Evolutionary conservation across 35 echinoderm and acorn worm species (phyloP), one percentile per base, ranked within the genome.

Genomic region (Chiridota heheva): DNA sequence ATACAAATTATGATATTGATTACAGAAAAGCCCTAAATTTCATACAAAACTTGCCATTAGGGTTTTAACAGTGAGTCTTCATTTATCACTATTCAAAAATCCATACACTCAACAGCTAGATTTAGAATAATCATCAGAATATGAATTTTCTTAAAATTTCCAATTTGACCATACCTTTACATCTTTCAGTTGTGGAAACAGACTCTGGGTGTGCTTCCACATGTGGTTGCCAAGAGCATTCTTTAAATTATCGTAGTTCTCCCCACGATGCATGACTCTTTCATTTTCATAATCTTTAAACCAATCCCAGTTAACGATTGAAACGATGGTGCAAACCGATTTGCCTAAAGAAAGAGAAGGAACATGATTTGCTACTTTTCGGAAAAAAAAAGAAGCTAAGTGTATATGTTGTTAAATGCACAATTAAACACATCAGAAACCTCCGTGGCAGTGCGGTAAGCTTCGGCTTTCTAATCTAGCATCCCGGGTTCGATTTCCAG

Each of bases 261-360:
- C 93, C 24, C 93, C 93, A 45, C 93, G 82, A 5, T 97, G 73
- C 56, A 77, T 82, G 39, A 91, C 82, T 20, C 84, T 18, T 4
- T 72, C 89, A 37, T 87, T 48, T 35, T 91, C 88, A 88, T 88
- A 97, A 42, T 91, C 44, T 29, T 89, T 27, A 42, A 97, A 97
- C 93, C 93, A 97, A 13, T 97, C 81, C 83, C 85, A 91, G 67
- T 97, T 97, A 30, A 67, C 88, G 1, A 97, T 41, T 5, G 93
- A 82, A 17, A 97, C 88, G 29, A 97, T 22, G 0, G 88, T 91
- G 38, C 93, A 97, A 2, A 67, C 74, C 18, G 93, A 91, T 77
- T 97, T 97, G 17, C 88, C 93, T 97, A 58, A 42, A 28, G 5
- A 34, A n/a, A 34, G 42, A 82, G 43, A 22, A 79, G 38, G 31